Conservation (phyloP, 2,113 vertebrate genomes). For the Opisthocomus hoazin region DNA sequence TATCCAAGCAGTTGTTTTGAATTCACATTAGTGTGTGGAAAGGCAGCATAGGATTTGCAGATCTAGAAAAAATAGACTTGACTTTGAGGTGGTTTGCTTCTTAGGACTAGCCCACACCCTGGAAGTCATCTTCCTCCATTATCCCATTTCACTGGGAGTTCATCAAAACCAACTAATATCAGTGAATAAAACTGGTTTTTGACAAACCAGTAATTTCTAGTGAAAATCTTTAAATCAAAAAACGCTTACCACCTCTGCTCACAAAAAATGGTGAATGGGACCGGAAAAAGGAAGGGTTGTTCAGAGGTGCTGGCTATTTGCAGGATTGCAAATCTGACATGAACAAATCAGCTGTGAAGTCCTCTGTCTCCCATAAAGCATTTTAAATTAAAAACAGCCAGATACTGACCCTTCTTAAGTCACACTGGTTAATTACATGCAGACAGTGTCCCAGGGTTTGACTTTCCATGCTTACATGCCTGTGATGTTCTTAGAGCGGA, state of each 20-base stretch:
- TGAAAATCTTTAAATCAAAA: not conserved
- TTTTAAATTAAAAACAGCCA: not conserved
- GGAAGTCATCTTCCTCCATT: not conserved
- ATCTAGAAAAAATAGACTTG: not conserved
- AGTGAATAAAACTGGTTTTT: not conserved
- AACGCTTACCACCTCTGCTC: not conserved
- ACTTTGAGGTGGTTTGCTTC: not conserved
- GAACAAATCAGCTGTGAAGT: not conserved
- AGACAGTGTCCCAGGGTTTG: not conserved
- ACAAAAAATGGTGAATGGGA: not conserved
- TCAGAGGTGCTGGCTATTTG: not conserved
- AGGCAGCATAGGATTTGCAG: not conserved
- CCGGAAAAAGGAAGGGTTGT: not conserved
- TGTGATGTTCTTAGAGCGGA: not conserved
- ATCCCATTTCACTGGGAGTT: not conserved
- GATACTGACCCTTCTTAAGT: not conserved
- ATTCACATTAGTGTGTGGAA: not conserved
- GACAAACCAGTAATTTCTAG: not conserved
- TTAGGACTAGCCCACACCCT: not conserved
- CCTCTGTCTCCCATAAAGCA: not conserved
- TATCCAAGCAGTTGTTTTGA: not conserved
- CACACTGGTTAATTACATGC: not conserved
- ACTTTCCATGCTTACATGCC: not conserved
- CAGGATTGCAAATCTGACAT: not conserved
- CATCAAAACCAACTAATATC: not conserved